A percentile compares a stretch with the other conserved stretches of the same genome.
Evolutionary conservation across 2,888 invertebrate genomes (phyloP).

Genomic region (Dendrolimus houi): DNA sequence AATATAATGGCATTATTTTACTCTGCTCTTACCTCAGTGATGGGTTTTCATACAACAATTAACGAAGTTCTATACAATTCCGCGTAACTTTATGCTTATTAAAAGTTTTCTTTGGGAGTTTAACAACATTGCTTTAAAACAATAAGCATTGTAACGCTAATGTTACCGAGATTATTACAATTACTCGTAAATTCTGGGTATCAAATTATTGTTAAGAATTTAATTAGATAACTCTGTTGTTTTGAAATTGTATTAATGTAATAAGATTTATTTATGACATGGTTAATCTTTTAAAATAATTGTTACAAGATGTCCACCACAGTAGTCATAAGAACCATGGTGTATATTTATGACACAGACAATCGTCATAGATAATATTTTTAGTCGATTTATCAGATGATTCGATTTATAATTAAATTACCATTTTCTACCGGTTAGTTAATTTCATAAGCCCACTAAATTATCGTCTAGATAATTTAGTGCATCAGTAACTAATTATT

Average conservation of each 20-base stretch:
- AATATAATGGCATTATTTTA: no score
- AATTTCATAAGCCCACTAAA: no score
- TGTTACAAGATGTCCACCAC: no score
- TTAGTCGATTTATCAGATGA: no score
- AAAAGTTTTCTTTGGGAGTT: conserved; percentile 54
- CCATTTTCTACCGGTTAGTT: no score
- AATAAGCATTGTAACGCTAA: conserved; percentile 48
- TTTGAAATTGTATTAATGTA: background rate
- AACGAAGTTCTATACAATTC: conserved; percentile 46
- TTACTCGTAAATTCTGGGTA: conserved; percentile 27
- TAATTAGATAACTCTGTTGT: background rate
- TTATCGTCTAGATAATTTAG: no score
- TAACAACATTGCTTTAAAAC: conserved; percentile 43
- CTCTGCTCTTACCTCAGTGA: conserved; percentile 24
- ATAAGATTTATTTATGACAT: background rate
- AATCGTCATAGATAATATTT: no score
- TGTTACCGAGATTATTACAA: conserved; percentile 46
- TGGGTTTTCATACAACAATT: conserved; percentile 36
- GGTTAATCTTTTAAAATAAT: no score
- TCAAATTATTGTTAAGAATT: background rate
- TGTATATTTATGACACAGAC: no score
- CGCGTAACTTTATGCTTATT: conserved; percentile 50
- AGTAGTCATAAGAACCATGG: no score
- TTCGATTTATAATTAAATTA: no score
- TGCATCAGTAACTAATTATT: no score